Evolutionary conservation across 1,140 invertebrate genomes (phyloP).

Genomic region (Microplitis mediator): DNA sequence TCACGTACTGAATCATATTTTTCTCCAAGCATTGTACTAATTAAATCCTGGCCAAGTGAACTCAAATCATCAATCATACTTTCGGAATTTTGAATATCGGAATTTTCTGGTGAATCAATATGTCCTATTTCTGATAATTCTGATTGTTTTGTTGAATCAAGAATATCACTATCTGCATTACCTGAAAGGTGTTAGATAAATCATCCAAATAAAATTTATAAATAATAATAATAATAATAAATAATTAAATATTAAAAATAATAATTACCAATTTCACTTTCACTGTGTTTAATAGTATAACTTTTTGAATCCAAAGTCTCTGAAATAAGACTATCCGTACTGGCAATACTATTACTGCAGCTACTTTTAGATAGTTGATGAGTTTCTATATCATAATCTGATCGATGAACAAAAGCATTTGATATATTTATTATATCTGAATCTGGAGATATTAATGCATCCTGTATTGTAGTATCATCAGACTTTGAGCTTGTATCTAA

Average conservation of each 20-base stretch:
- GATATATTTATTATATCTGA: conserved; percentile 47
- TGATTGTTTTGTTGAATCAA: conserved; percentile 53
- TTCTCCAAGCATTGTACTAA: conserved; percentile 66
- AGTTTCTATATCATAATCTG: conserved; percentile 29
- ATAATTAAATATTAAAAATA: not conserved
- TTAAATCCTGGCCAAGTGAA: conserved; percentile 71
- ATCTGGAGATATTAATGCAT: conserved; percentile 55
- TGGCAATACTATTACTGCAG: conserved; percentile 52
- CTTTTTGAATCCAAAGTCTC: conserved; percentile 51
- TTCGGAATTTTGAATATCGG: conserved; percentile 75
- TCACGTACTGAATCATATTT: conserved; percentile 60
- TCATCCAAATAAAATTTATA: conserved; percentile 40
- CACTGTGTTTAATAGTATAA: conserved; percentile 50
- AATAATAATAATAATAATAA: not conserved
- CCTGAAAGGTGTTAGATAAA: conserved; percentile 47
- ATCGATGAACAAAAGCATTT: conserved; percentile 38
- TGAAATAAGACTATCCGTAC: conserved; percentile 51
- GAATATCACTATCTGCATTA: conserved; percentile 54
- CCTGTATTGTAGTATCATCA: conserved; percentile 52
- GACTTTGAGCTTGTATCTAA: conserved; percentile 50
- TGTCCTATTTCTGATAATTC: conserved; percentile 68
- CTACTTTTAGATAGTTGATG: conserved; percentile 40
- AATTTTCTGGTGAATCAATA: conserved; percentile 81
- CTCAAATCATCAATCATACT: conserved; percentile 78
- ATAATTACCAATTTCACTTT: conserved; percentile 55